Conservation (phyloP, 92 coral and sea anemone genomes). For the Zoanthus sansibaricus region DNA sequence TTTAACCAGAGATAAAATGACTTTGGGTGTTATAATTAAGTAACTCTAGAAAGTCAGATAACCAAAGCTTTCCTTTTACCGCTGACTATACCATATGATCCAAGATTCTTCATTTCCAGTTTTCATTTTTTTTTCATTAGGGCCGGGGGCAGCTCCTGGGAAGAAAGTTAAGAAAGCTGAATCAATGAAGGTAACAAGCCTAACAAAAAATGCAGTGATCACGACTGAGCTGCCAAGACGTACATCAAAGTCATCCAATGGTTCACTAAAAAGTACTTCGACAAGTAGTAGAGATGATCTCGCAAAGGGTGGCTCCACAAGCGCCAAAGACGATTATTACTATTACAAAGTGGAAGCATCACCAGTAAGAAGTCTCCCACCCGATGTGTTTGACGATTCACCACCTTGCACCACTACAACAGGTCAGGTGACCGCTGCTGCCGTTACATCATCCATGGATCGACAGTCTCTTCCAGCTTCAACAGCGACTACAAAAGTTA, state of each 20-base stretch:
- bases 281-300: constrained; percentile 27
- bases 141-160: constrained; percentile 89
- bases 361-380: constrained; percentile 6
- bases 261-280: constrained; percentile 36
- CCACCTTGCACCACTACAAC: constrained; percentile 25
- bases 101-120: not conserved
- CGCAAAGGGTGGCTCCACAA: constrained; percentile 4
- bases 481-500: constrained; percentile 6
- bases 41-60: too few relatives aligned
- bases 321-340: constrained; percentile 38
- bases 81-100: not conserved
- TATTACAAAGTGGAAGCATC: constrained; percentile 44
- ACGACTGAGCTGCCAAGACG: constrained; percentile 83
- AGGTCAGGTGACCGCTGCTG: constrained; percentile 45
- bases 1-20: too few relatives aligned
- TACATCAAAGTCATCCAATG: constrained; percentile 61
- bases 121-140: constrained; percentile 34
- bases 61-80: not conserved
- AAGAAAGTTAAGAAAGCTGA: constrained; percentile 85
- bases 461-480: not conserved
- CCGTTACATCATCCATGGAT: constrained; percentile 27
- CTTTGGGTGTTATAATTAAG: too few relatives aligned
- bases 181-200: constrained; percentile 95
- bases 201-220: constrained; percentile 85
- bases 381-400: constrained; percentile 36